Conservation (phyloP, 1,140 invertebrate genomes). For the Drosophila subobscura region DNA sequence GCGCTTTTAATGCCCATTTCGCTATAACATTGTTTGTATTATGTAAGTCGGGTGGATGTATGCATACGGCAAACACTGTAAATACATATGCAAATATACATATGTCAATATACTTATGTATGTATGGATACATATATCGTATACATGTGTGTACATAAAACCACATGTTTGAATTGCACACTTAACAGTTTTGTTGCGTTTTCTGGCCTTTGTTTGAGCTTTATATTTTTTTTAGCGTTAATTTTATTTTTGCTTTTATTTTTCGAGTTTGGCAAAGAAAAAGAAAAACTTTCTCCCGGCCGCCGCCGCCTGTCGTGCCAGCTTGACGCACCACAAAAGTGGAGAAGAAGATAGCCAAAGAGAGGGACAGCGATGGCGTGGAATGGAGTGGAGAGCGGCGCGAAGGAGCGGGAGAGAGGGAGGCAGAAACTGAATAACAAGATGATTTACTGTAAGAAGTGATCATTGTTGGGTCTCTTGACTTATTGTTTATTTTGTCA, state of each 20-base stretch:
- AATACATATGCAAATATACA: slow-evolving; percentile 19
- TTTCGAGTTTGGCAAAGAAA: slow-evolving; percentile 62
- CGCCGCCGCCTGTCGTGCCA: slow-evolving; percentile 59
- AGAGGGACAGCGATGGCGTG: slow-evolving; percentile 15
- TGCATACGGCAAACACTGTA: background rate
- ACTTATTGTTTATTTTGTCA: slow-evolving; percentile 75
- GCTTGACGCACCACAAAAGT: slow-evolving; percentile 56
- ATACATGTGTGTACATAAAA: slow-evolving; percentile 2
- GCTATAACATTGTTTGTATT: slow-evolving; percentile 43
- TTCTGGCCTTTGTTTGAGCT: slow-evolving; percentile 60
- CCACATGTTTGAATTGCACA: slow-evolving; percentile 69
- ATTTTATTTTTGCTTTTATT: slow-evolving; percentile 51
- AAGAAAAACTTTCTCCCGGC: slow-evolving; percentile 68
- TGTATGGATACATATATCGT: slow-evolving; percentile 19
- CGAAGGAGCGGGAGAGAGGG: slow-evolving; percentile 15
- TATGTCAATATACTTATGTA: slow-evolving; percentile 19
- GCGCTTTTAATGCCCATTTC: slow-evolving; percentile 66
- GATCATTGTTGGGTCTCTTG: slow-evolving; percentile 54
- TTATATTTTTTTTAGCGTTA: slow-evolving; percentile 51
- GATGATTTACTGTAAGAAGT: slow-evolving; percentile 73
- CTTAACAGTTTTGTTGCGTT: slow-evolving; percentile 65
- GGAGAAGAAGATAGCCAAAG: slow-evolving; percentile 28
- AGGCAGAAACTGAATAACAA: slow-evolving; percentile 60
- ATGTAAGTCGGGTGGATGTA: slow-evolving; percentile 44
- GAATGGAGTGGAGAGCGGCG: slow-evolving; percentile 16